A percentile compares a stretch with the other conserved stretches of the same genome.
Evolutionary conservation across 2,888 invertebrate species (phyloP).

Genomic region (Trissolcus japonicus): DNA sequence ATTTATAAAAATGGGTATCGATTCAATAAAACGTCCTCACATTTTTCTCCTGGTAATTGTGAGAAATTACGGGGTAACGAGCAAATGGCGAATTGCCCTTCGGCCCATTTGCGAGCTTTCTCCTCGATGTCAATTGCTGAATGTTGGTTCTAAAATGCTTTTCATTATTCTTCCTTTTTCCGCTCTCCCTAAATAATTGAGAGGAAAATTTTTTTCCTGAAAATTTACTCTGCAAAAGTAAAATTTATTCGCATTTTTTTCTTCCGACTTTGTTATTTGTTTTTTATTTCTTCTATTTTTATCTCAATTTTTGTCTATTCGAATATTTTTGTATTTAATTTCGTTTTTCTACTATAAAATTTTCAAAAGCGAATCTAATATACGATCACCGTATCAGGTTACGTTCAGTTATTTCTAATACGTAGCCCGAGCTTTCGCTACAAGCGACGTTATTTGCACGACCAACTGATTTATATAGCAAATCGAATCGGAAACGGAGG

Average conservation of each 20-base stretch:
- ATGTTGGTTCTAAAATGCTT: conserved; percentile 10
- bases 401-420: conserved; percentile 41
- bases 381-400: conserved; percentile 23
- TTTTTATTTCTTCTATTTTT: too few relatives aligned
- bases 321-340: conserved; percentile 6
- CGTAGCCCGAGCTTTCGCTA: conserved; percentile 10
- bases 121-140: conserved; percentile 38
- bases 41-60: conserved; percentile 52
- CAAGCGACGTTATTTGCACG: conserved; percentile 39
- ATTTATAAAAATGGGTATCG: conserved; percentile 47
- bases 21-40: conserved; percentile 43
- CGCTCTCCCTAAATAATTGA: neutral
- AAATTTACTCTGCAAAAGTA: neutral
- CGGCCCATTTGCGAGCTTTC: conserved; percentile 42
- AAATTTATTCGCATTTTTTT: neutral
- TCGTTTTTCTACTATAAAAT: conserved; percentile 17
- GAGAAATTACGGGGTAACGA: conserved; percentile 48
- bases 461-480: conserved; percentile 48
- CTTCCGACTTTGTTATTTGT: neutral
- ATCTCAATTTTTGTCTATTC: neutral
- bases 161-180: conserved; percentile 29
- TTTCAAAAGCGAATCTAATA: conserved; percentile 22
- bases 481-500: conserved; percentile 45
- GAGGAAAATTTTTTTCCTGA: neutral
- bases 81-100: conserved; percentile 40